These are phyloP conservation scores for Noctuana brunneofusca DNA, from an alignment of 2,888 invertebrate genomes.

Conservation along the genomic window DNA sequence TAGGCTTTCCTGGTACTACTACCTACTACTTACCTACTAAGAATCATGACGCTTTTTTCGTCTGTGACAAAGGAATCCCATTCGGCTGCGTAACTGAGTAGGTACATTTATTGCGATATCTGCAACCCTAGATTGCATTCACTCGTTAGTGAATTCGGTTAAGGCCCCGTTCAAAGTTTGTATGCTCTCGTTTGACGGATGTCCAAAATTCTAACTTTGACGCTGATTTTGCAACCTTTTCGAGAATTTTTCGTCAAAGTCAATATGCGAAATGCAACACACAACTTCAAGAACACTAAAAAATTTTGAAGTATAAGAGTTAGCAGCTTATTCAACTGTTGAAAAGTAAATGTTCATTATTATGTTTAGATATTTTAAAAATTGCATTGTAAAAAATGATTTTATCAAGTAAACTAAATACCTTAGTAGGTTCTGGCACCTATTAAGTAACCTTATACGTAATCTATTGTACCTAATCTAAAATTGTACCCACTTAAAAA, in stretches of 20 bases:
- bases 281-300: neutral
- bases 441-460: no score
- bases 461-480: no score
- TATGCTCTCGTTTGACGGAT: constrained; percentile 65
- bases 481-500: neutral
- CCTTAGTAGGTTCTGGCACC: no score
- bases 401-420: no score
- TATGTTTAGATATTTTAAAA: no score
- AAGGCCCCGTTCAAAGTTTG: constrained; percentile 68
- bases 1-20: no score
- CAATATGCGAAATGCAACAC: neutral
- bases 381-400: no score
- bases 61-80: no score
- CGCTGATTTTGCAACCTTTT: constrained; percentile 27
- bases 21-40: no score
- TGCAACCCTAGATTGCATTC: constrained; percentile 49
- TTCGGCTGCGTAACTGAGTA: neutral
- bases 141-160: constrained; percentile 77
- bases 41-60: no score
- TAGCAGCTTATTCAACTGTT: no score
- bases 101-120: constrained; percentile 6
- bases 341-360: no score
- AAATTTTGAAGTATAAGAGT: neutral
- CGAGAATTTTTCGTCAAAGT: constrained; percentile 44
- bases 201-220: constrained; percentile 54